phyloP scores from a whole-genome alignment of 2,113 vertebrate species.

The Eulemur rufifrons region DNA sequence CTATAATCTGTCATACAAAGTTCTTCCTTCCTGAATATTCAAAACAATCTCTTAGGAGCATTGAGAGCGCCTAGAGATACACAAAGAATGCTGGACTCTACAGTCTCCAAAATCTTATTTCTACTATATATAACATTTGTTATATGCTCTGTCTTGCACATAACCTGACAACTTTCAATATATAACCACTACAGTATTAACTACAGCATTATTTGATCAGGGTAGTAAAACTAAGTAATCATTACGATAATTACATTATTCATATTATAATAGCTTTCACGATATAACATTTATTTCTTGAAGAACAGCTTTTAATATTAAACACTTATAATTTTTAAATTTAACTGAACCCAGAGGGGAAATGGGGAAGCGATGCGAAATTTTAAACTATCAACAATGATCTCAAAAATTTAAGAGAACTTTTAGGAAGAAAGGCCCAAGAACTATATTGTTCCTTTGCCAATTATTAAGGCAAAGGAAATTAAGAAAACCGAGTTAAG shows the following conservation, averaged over 20 bases:
- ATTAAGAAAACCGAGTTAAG: not conserved
- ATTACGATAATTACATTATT: not conserved
- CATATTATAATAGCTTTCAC: not conserved
- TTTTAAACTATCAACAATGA: not conserved
- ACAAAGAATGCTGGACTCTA: not conserved
- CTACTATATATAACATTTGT: not conserved
- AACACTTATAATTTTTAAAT: not conserved
- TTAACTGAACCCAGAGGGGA: conserved; percentile 48
- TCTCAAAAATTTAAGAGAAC: conserved; percentile 12
- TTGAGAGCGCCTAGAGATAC: not conserved
- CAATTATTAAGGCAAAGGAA: not conserved
- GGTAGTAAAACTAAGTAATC: not conserved
- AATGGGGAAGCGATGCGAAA: not conserved
- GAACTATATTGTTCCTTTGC: conserved; percentile 13
- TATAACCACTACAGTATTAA: conserved; percentile 3
- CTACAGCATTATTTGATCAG: not conserved
- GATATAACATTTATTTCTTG: conserved; percentile 36
- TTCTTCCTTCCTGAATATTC: conserved; percentile 1
- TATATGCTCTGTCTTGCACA: conserved; percentile 5
- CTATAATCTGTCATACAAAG: not conserved
- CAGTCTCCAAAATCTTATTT: not conserved
- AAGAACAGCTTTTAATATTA: conserved; percentile 1
- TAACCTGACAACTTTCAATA: not conserved
- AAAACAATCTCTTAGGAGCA: conserved; percentile 19
- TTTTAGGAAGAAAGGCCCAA: conserved; percentile 19